A percentile compares a stretch with the other conserved stretches of the same genome.
Evolutionary conservation across 2,113 vertebrate genomes (phyloP).

Genomic region (Morone chrysops): DNA sequence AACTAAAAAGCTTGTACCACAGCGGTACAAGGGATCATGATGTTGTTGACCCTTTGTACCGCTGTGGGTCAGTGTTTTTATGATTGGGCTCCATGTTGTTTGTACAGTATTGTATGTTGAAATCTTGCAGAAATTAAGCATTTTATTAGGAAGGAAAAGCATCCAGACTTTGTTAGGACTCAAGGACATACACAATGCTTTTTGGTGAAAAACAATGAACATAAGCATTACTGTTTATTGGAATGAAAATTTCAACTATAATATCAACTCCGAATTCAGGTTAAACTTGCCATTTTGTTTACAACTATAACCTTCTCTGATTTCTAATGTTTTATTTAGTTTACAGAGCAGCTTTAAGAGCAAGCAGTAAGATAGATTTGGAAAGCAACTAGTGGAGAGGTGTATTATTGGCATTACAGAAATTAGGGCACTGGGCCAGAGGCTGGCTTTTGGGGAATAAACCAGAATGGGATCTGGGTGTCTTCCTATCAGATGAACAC

Average conservation of each 20-base stretch:
- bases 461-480: not conserved
- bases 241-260: not conserved
- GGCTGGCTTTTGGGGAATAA: not conserved
- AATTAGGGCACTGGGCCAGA: not conserved
- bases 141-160: not conserved
- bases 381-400: not conserved
- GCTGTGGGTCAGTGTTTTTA: not conserved
- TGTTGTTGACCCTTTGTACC: not conserved
- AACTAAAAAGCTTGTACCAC: not conserved
- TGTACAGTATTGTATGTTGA: not conserved
- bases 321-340: not conserved
- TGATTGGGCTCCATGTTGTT: not conserved
- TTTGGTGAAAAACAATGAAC: not conserved
- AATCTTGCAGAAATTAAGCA: not conserved
- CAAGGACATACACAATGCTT: not conserved
- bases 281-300: not conserved
- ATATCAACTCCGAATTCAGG: not conserved
- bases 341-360: not conserved
- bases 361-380: not conserved
- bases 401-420: not conserved
- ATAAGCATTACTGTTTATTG: not conserved
- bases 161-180: not conserved
- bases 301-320: not conserved
- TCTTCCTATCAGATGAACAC: not conserved
- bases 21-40: no score